A percentile compares a stretch with the other conserved stretches of the same genome.
These are phyloP conservation scores for Pagrus major DNA, from an alignment of 2,113 vertebrate genomes.

Conservation along the genomic window DNA sequence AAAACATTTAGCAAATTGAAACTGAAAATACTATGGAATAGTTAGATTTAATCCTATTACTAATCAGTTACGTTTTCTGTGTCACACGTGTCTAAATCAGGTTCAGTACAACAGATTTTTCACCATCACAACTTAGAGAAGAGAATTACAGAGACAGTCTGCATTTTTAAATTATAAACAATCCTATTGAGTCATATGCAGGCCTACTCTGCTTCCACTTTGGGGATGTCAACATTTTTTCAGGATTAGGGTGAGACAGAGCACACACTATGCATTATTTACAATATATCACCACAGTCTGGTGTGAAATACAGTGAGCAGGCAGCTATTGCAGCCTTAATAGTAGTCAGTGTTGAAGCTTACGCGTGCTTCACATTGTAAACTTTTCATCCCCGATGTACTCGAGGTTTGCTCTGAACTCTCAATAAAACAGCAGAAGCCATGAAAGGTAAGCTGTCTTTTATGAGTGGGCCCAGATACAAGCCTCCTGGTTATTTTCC, in stretches of 20 bases:
- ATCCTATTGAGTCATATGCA: not conserved
- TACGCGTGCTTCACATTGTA: slow-evolving; percentile 64
- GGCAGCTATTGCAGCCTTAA: slow-evolving; percentile 45
- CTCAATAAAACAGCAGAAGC: slow-evolving; percentile 72
- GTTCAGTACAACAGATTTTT: not conserved
- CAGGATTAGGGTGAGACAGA: slow-evolving; percentile 18
- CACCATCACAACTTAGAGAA: not conserved
- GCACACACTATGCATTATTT: slow-evolving; percentile 42
- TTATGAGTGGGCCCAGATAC: slow-evolving; percentile 75
- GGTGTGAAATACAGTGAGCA: slow-evolving; percentile 49
- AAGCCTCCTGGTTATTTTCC: slow-evolving; percentile 67
- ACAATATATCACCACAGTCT: slow-evolving; percentile 43
- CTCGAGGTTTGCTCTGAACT: slow-evolving; percentile 51
- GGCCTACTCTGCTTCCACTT: slow-evolving; percentile 1
- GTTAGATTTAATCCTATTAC: not conserved
- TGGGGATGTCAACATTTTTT: not conserved
- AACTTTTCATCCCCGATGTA: slow-evolving; percentile 40
- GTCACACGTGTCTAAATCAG: not conserved
- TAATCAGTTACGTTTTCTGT: not conserved
- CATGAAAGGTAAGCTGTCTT: slow-evolving; percentile 80
- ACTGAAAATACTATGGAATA: not conserved
- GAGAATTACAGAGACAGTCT: not conserved
- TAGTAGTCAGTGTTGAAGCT: slow-evolving; percentile 39
- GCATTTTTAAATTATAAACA: not conserved
- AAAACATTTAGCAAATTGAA: not conserved